phyloP scores from a whole-genome alignment of 2,797 vertebrate genomes.

The Alectoris magna region DNA sequence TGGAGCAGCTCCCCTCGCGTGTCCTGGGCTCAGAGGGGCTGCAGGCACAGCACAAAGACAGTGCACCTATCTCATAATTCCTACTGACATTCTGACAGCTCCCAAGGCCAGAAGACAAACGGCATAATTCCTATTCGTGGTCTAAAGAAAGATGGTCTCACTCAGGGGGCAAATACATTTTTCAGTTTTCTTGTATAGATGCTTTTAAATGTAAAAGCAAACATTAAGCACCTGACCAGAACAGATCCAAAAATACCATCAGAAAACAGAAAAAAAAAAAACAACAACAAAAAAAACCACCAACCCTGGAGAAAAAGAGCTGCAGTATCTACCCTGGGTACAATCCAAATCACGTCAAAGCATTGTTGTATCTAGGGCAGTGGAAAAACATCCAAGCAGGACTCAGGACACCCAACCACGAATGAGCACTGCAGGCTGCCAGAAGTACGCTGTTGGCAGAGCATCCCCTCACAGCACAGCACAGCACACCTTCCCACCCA shows the following conservation, averaged over 20 bases:
- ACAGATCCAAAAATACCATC: not conserved
- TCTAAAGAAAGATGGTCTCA: not conserved
- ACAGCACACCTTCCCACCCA: not conserved
- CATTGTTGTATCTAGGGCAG: not conserved
- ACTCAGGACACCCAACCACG: not conserved
- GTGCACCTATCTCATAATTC: not conserved
- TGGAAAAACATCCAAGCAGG: not conserved
- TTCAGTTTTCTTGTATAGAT: not conserved
- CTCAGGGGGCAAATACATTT: not conserved
- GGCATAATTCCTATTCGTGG: not conserved
- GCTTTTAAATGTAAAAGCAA: not conserved
- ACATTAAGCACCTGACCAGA: not conserved
- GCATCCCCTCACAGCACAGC: not conserved
- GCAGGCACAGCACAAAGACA: not conserved
- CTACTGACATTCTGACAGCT: not conserved
- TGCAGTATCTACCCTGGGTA: not conserved
- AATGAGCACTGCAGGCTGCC: not conserved
- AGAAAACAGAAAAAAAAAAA: not conserved
- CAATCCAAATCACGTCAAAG: slow-evolving; percentile 17
- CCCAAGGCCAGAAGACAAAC: not conserved
- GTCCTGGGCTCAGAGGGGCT: not conserved
- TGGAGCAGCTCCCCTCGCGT: not conserved
- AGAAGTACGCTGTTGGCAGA: not conserved
- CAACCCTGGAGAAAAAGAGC: not conserved
- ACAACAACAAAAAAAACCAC: not conserved